These are phyloP conservation scores for Tineola bisselliella DNA, from an alignment of 2,888 invertebrate species.

Conservation along the genomic window DNA sequence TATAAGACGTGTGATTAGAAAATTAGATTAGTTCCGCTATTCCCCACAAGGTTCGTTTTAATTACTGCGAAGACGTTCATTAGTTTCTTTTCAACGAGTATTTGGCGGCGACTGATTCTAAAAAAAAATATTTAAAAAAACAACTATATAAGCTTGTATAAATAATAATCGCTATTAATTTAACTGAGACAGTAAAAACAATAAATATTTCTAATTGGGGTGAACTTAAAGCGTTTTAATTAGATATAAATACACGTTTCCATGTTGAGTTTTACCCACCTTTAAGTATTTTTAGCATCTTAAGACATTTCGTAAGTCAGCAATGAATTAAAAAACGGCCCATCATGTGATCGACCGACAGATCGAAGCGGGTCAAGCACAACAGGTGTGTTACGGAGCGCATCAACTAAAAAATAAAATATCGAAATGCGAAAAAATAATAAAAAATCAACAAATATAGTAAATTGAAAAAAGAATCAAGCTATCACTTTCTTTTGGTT, in stretches of 20 bases:
- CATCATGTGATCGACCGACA: conserved; percentile 58
- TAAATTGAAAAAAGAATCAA: conserved; percentile 63
- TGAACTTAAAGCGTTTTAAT: too few species aligned
- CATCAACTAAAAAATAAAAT: conserved; percentile 70
- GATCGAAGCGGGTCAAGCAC: conserved; percentile 66
- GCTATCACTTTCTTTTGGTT: conserved; percentile 29
- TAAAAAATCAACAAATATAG: conserved; percentile 64
- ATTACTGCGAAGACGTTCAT: conserved; percentile 25
- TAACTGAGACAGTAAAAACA: too few species aligned
- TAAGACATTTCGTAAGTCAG: neutral
- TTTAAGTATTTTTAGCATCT: neutral
- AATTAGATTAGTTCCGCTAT: conserved; percentile 48
- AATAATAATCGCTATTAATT: too few species aligned
- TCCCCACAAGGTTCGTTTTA: conserved; percentile 32
- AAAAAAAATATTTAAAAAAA: too few species aligned
- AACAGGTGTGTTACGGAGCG: conserved; percentile 64
- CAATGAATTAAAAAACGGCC: conserved; percentile 48
- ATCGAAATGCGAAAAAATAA: conserved; percentile 68
- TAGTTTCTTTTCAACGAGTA: too few species aligned
- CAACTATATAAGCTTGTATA: too few species aligned
- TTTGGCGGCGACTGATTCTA: too few species aligned
- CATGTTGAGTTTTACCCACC: too few species aligned
- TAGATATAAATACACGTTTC: neutral
- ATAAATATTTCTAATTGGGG: too few species aligned
- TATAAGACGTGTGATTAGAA: neutral